Base-by-base conservation (phyloP, 2,888 invertebrate species). In the Leptopterna dolabrata region DNA sequence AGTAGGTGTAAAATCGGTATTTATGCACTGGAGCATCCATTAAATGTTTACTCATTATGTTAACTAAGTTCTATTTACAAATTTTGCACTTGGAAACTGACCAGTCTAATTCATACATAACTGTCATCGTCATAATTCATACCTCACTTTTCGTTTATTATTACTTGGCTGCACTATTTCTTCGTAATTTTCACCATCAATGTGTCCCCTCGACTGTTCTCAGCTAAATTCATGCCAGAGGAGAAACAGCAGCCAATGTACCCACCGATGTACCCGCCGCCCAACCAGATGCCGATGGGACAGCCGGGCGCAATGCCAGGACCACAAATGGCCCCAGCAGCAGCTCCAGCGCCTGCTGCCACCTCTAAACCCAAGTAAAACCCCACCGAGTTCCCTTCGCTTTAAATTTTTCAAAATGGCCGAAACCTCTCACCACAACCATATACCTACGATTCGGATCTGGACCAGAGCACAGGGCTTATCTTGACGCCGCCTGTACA, bases 211-310 rank as follows among this genome's bases (percentile, higher is more conserved):
- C 24, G 2, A 41, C 1, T 73, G 30, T 30, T 73, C 41, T 30
- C 88, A 90, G 90, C 90, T 45, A 90, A 90, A 85, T 89, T 90
- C 87, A 90, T 90, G 90, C 90, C 90, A 1, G 90, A 90, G 55
- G 87, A 90, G 81, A 88, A 88, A 47, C 83, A 88, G 78, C 88
- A 88, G 85, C 84, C 78, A 16, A 87, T 88, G 86, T 80, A 87
- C 45, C 86, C 86, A 86, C 86, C 82, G 73, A 86, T 88, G 87
- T 86, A 88, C 47, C 76, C 55, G 45, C 88, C 82, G 36, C 63
- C 63, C 24, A 73, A 76, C 55, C 76, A 76, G 76, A 87, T 86
- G 87, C 78, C 78, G 19, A 88, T 83, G 45, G 71, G 88, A 51
- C 55, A 87, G 85, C 73, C 82, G 51, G 83, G 88, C 13, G 86